Conservation (phyloP, 1,140 invertebrate genomes). For the Teleogryllus occipitalis region DNA sequence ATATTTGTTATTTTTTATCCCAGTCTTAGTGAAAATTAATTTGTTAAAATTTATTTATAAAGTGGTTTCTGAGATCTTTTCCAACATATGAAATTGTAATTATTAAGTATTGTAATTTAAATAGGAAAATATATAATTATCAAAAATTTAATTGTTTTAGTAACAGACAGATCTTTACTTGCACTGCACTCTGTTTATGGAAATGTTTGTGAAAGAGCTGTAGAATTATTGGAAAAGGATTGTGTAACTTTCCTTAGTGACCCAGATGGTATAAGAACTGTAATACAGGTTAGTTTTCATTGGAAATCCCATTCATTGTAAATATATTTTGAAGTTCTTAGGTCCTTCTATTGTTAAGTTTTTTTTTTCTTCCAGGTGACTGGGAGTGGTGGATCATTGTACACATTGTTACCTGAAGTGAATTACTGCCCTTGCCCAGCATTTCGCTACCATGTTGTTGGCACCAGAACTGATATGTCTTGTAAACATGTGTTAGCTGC, state of each 20-base stretch:
- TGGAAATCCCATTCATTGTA: background rate
- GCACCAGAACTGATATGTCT: slow-evolving; percentile 40
- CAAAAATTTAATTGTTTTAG: slow-evolving; percentile 25
- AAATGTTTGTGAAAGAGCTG: slow-evolving; percentile 41
- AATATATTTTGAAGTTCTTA: background rate
- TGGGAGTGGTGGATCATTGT: slow-evolving; percentile 44
- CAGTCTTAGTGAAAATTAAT: too few species aligned
- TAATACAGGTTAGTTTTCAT: slow-evolving; percentile 39
- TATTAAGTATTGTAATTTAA: too few species aligned
- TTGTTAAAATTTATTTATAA: too few species aligned
- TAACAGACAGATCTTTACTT: slow-evolving; percentile 44
- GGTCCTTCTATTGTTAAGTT: slow-evolving; percentile 19
- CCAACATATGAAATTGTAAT: too few species aligned
- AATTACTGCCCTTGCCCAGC: slow-evolving; percentile 54
- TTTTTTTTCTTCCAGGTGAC: slow-evolving; percentile 43
- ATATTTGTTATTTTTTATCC: too few species aligned
- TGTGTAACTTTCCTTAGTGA: slow-evolving; percentile 13
- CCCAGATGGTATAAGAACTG: slow-evolving; percentile 29
- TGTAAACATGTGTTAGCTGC: slow-evolving; percentile 58
- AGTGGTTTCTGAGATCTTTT: too few species aligned
- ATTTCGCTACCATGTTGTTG: slow-evolving; percentile 49
- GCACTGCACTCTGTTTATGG: slow-evolving; percentile 48
- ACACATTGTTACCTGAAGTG: slow-evolving; percentile 48
- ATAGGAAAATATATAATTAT: too few species aligned
- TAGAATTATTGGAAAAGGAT: slow-evolving; percentile 48